Evolutionary conservation across 2,113 vertebrate genomes (phyloP).

Genomic region (Chaetodon trifascialis): DNA sequence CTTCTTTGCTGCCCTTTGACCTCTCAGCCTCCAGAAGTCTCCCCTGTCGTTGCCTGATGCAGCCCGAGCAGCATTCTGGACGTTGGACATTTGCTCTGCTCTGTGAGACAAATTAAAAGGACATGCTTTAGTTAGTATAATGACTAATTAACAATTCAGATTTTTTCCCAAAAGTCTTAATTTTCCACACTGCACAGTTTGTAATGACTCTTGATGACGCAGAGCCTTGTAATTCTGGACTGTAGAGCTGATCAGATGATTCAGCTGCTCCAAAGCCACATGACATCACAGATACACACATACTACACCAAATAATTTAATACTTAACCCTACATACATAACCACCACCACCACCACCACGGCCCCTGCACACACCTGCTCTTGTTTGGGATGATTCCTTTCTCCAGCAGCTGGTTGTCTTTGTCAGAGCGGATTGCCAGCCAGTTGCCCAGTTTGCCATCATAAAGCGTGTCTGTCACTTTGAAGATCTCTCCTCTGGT

Average conservation of each 20-base stretch:
- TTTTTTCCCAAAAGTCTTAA: background rate
- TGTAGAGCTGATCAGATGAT: background rate
- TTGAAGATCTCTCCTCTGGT: constrained; percentile 94
- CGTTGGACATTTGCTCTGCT: constrained; percentile 97
- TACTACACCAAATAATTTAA: background rate
- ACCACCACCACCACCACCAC: background rate
- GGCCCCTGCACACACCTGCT: constrained; percentile 87
- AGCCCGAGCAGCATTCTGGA: constrained; percentile 92
- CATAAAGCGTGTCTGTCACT: constrained; percentile 95
- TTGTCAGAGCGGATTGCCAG: constrained; percentile 91
- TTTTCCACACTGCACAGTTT: background rate
- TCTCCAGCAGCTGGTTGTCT: constrained; percentile 92
- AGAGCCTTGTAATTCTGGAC: background rate
- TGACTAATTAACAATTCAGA: background rate
- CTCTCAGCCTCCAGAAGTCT: constrained; percentile 97
- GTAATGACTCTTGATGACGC: background rate
- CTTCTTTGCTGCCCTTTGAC: constrained; percentile 93
- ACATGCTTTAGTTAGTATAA: background rate
- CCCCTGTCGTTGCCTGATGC: constrained; percentile 90
- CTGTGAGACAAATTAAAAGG: constrained; percentile 74
- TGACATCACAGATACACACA: background rate
- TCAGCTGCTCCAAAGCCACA: background rate
- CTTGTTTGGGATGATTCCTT: constrained; percentile 96
- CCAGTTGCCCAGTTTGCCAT: constrained; percentile 97
- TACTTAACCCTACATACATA: background rate